phyloP scores from a whole-genome alignment of 1,140 invertebrate species.

The Conopomorpha cramerella region DNA sequence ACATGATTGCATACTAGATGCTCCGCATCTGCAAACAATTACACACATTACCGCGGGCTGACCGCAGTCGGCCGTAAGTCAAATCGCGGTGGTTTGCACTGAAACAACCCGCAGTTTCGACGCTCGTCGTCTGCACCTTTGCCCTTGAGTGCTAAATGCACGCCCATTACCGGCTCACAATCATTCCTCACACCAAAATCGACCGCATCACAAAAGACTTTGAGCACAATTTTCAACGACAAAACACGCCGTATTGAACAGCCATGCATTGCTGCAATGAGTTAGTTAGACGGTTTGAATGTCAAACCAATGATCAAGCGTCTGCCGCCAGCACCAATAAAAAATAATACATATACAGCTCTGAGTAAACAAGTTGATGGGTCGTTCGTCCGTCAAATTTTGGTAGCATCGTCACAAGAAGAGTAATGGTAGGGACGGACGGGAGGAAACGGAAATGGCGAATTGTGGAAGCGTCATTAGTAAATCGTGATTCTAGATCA shows the following conservation, averaged over 20 bases:
- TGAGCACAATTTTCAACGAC: constrained; percentile 11
- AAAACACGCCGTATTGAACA: constrained; percentile 6
- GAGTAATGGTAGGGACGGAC: no score
- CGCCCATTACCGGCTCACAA: constrained; percentile 39
- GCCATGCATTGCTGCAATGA: constrained; percentile 29
- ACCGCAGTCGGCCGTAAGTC: no score
- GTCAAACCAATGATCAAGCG: constrained; percentile 57
- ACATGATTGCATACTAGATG: no score
- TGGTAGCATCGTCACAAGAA: no score
- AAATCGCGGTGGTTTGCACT: no score
- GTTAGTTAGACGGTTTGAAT: constrained; percentile 55
- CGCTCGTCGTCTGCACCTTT: no score
- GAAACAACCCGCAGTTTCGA: no score
- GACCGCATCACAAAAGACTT: constrained; percentile 8
- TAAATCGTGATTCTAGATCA: no score
- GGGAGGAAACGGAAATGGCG: not conserved
- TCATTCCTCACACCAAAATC: constrained; percentile 17
- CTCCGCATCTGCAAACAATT: no score
- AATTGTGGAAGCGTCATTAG: not conserved
- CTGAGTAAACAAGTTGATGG: constrained; percentile 45
- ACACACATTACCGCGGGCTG: no score
- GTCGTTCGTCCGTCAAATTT: not conserved
- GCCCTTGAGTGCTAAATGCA: constrained; percentile 47
- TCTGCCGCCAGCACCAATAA: constrained; percentile 44
- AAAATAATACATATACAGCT: constrained; percentile 56